Percentiles rank a stretch among this genome's conserved stretches.
phyloP scores from a whole-genome alignment of 2,113 vertebrate genomes.

The Myrmecobius fasciatus region DNA sequence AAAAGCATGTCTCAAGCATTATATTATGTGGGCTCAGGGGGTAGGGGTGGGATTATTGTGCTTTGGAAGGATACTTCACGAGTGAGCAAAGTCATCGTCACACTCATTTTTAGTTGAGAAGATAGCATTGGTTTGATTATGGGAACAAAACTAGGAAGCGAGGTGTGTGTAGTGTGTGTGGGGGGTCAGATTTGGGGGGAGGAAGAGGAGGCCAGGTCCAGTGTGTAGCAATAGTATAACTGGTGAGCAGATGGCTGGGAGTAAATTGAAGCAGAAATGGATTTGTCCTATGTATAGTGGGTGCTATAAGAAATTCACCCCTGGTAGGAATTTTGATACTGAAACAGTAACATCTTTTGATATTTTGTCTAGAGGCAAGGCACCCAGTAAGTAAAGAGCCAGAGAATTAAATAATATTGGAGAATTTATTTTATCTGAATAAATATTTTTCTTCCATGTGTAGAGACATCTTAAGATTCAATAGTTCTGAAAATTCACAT shows the following conservation, averaged over 20 bases:
- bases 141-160: not conserved
- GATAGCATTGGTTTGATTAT: not conserved
- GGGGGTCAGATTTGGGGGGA: too few species aligned
- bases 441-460: not conserved
- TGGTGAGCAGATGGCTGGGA: not conserved
- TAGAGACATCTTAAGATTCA: not conserved
- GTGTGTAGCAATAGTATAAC: not conserved
- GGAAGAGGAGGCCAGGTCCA: not conserved
- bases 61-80: not conserved
- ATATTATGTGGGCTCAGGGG: not conserved
- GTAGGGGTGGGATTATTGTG: not conserved
- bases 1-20: not conserved
- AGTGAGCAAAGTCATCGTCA: not conserved
- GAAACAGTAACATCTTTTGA: not conserved
- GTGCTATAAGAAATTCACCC: not conserved
- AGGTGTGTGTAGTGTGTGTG: not conserved
- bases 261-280: not conserved
- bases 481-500: not conserved
- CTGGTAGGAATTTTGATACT: not conserved
- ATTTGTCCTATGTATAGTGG: not conserved
- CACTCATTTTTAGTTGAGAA: not conserved
- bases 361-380: not conserved
- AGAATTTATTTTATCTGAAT: not conserved
- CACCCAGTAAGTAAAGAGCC: not conserved
- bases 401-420: not conserved